Base-by-base conservation (phyloP, 2,888 invertebrate genomes). In the Drosophila quinaria region DNA sequence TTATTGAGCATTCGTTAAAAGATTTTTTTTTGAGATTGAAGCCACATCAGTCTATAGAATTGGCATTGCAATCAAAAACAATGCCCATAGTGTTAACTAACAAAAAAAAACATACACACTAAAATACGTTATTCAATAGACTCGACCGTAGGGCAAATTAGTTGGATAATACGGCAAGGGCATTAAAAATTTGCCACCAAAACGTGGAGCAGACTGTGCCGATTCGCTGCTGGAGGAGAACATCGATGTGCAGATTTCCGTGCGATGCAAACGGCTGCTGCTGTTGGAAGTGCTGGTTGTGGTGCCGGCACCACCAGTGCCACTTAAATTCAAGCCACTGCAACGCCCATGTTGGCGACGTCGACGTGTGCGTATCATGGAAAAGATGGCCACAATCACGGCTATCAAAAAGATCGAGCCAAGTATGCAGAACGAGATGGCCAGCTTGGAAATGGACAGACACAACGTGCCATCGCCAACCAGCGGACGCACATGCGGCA, bases 401-500 rank as follows among this genome's bases (percentile, higher is more conserved):
- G 96, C 96, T 61, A 95, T 93, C 0, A 96, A 92, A 91, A 96
- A 96, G 73, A 96, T 95, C 6, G 96, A 92, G 5, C 96, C 96
- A 81, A 96, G 92, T 0, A 96, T 93, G 87, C 96, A 96, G 89
- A 96, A 96, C 0, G 96, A 95, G 54, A 96, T 93, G 11, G 96
- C 96, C 94, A 96, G 94, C 93, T 95, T 96, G 8, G 96, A 95
- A 15, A 96, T 95, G 10, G 96, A 96, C 73, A 96, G 93, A 89
- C 96, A 96, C 51, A 96, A 94, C 1, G 92, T 93, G 9, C 93
- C 93, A 67, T 93, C 93, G 6, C 91, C 87, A 4, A 79, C 85
- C 19, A 91, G 62, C 0, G 87, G 80, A 1, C 90, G 87, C 6
- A 92, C 80, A 78, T 91, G 77, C 3, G 92, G 91, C 15, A 89